phyloP scores from a whole-genome alignment of 2,797 vertebrate species.

The Pogonophryne albipinna region DNA sequence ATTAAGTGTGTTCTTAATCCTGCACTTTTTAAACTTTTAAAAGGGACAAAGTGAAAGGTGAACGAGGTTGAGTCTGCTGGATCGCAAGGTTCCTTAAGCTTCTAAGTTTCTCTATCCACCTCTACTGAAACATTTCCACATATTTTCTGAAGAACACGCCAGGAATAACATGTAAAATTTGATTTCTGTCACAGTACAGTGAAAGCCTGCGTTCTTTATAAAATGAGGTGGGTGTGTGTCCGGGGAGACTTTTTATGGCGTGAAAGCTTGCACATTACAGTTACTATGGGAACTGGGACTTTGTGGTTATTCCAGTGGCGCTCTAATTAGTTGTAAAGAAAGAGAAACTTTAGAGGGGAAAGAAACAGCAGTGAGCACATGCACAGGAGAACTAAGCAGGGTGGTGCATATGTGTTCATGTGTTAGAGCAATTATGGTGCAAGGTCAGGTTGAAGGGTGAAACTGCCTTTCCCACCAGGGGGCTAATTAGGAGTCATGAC shows the following conservation, averaged over 20 bases:
- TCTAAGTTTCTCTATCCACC: constrained; percentile 49
- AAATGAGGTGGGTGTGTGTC: constrained; percentile 69
- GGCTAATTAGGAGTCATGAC: constrained; percentile 62
- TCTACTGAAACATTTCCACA: constrained; percentile 65
- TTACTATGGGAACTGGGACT: constrained; percentile 76
- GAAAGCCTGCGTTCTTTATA: constrained; percentile 59
- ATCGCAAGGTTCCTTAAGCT: constrained; percentile 18
- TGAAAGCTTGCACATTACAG: constrained; percentile 69
- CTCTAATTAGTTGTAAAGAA: constrained; percentile 65
- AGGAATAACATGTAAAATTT: constrained; percentile 63
- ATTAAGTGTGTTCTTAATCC: not conserved
- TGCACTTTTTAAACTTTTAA: constrained; percentile 12
- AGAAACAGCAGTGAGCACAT: constrained; percentile 12
- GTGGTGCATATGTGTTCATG: constrained; percentile 26
- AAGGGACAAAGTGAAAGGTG: not conserved
- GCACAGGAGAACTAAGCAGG: constrained; percentile 7
- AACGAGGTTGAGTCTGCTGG: constrained; percentile 36
- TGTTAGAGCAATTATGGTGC: constrained; percentile 45
- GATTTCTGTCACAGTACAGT: constrained; percentile 57
- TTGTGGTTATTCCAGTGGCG: constrained; percentile 56
- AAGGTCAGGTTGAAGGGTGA: constrained; percentile 44
- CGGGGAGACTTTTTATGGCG: constrained; percentile 61
- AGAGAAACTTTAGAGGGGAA: constrained; percentile 28
- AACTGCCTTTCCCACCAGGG: constrained; percentile 30
- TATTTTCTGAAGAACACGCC: constrained; percentile 67